These are phyloP conservation scores for Catostylus mosaicus DNA, from an alignment of 30 jellyfish, hydroid and myxozoan genomes.

Conservation along the genomic window DNA sequence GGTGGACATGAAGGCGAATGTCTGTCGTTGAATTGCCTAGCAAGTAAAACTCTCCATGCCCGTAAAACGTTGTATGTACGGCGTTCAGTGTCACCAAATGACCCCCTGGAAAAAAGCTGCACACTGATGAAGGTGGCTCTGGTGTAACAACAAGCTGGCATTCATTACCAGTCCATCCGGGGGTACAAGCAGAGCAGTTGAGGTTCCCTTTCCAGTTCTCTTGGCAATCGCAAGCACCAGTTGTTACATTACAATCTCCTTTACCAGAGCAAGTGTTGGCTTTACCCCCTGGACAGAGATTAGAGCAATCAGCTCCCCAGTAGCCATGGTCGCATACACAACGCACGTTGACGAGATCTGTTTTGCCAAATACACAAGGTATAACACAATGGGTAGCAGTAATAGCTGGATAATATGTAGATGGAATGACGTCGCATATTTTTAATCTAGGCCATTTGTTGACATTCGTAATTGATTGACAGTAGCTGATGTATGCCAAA, in stretches of 20 bases:
- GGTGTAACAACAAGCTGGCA: conserved; percentile 63
- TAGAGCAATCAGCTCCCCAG: conserved; percentile 68
- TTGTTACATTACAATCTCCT: conserved; percentile 64
- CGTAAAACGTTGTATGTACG: conserved; percentile 68
- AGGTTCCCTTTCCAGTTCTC: conserved; percentile 74
- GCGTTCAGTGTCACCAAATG: conserved; percentile 57
- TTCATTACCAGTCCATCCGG: conserved; percentile 73
- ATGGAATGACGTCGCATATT: conserved; percentile 39
- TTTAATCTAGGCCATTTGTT: conserved; percentile 31
- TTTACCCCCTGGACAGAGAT: conserved; percentile 60
- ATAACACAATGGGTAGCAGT: conserved; percentile 33
- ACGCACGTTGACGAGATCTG: neutral
- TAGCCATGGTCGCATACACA: conserved; percentile 62
- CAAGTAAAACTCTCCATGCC: conserved; percentile 66
- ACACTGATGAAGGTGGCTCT: conserved; percentile 53
- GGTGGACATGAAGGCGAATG: conserved; percentile 43
- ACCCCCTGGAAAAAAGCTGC: conserved; percentile 69
- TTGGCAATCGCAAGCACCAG: conserved; percentile 68
- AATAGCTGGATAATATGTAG: conserved; percentile 27
- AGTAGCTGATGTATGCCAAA: conserved; percentile 47
- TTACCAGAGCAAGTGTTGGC: conserved; percentile 45
- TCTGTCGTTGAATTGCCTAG: conserved; percentile 11
- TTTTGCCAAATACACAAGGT: conserved; percentile 52
- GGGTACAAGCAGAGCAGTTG: conserved; percentile 69
- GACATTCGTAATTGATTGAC: conserved; percentile 22